A percentile compares a stretch with the other conserved stretches of the same genome.
phyloP scores from a whole-genome alignment of 2,113 vertebrate genomes.

The Eubucco bourcierii region DNA sequence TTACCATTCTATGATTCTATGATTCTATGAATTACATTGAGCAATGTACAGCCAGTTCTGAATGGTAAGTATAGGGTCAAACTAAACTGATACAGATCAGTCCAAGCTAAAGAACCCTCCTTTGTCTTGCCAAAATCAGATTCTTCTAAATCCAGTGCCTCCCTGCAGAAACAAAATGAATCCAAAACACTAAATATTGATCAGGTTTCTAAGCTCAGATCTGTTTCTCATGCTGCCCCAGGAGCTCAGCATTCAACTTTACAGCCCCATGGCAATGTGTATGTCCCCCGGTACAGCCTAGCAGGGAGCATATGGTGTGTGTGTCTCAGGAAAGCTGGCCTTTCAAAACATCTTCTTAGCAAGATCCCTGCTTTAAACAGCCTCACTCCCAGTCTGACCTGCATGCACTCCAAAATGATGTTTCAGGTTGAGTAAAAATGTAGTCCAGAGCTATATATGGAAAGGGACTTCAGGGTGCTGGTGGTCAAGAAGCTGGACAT shows the following conservation, averaged over 20 bases:
- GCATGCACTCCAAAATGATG: background rate
- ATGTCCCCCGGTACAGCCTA: background rate
- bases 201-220: background rate
- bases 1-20: no score
- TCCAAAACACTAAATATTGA: background rate
- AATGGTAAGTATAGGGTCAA: background rate
- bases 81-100: background rate
- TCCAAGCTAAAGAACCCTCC: background rate
- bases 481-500: no score
- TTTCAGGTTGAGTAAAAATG: background rate
- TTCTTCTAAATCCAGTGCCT: background rate
- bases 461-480: no score
- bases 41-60: background rate
- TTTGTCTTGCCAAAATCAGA: background rate
- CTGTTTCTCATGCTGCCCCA: background rate
- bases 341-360: background rate
- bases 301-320: background rate
- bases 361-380: background rate
- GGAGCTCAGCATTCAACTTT: background rate
- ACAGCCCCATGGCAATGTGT: background rate
- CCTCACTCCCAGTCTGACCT: background rate
- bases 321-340: background rate
- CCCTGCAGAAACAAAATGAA: background rate
- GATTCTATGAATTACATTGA: background rate
- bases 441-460: background rate